phyloP scores from a whole-genome alignment of 2,888 invertebrate genomes.

The Arrhopalites spinosus region DNA sequence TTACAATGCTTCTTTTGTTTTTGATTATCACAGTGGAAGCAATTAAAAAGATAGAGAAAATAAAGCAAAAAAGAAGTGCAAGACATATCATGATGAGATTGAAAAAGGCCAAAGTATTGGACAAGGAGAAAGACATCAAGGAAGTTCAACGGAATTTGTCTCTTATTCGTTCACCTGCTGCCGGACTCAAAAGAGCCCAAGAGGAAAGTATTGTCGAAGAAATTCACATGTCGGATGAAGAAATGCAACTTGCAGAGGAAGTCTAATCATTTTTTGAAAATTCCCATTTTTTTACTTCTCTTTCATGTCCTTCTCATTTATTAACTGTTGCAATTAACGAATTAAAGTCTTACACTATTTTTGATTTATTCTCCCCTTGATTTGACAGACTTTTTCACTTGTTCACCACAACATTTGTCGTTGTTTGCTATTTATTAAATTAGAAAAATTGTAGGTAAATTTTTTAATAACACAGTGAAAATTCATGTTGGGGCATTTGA shows the following conservation, averaged over 20 bases:
- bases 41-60: constrained; percentile 86
- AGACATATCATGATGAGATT: constrained; percentile 85
- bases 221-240: constrained; percentile 64
- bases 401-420: too few species aligned
- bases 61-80: constrained; percentile 81
- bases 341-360: too few species aligned
- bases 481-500: too few species aligned
- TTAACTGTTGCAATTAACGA: too few species aligned
- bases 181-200: constrained; percentile 66
- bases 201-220: constrained; percentile 71
- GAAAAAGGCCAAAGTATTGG: constrained; percentile 84
- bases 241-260: constrained; percentile 54
- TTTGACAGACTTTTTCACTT: too few species aligned
- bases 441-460: too few species aligned
- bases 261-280: constrained; percentile 7
- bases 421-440: too few species aligned
- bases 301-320: too few species aligned
- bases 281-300: too few species aligned
- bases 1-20: too few species aligned
- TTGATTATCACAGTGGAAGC: constrained; percentile 74
- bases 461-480: too few species aligned
- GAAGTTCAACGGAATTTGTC: constrained; percentile 72
- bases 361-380: too few species aligned
- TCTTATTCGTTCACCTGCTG: constrained; percentile 83
- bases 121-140: constrained; percentile 83